phyloP scores from a whole-genome alignment of 2,888 invertebrate genomes.

The Temnothorax rugatulus region DNA sequence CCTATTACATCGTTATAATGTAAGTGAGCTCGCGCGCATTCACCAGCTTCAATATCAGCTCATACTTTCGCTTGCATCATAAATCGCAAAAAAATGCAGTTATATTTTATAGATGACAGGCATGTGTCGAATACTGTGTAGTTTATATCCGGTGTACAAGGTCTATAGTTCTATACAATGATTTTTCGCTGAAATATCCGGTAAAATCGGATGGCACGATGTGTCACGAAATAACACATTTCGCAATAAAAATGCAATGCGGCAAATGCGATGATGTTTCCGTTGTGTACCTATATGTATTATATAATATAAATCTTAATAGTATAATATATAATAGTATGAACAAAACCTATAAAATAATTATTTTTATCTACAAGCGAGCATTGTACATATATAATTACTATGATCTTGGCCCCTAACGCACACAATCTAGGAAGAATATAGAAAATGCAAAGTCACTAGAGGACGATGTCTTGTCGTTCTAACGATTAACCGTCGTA shows the following conservation, averaged over 20 bases:
- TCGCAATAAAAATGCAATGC: constrained; percentile 4
- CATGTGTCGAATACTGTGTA: background rate
- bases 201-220: background rate
- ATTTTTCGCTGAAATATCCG: constrained; percentile 17
- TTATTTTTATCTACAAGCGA: background rate
- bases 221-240: background rate
- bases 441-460: constrained; percentile 6
- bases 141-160: background rate
- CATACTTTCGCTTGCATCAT: constrained; percentile 2
- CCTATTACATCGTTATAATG: background rate
- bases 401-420: background rate
- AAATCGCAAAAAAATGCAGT: constrained; percentile 23
- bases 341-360: background rate
- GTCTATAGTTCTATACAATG: background rate
- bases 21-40: background rate
- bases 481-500: constrained; percentile 79
- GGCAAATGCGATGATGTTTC: background rate
- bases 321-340: background rate
- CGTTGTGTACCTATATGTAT: background rate
- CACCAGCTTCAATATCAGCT: background rate
- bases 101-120: background rate
- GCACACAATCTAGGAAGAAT: background rate
- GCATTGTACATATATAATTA: background rate
- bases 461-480: constrained; percentile 68
- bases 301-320: background rate